These are phyloP conservation scores for Enteromius mattozi DNA, from an alignment of 2,797 vertebrate species.

Conservation along the genomic window DNA sequence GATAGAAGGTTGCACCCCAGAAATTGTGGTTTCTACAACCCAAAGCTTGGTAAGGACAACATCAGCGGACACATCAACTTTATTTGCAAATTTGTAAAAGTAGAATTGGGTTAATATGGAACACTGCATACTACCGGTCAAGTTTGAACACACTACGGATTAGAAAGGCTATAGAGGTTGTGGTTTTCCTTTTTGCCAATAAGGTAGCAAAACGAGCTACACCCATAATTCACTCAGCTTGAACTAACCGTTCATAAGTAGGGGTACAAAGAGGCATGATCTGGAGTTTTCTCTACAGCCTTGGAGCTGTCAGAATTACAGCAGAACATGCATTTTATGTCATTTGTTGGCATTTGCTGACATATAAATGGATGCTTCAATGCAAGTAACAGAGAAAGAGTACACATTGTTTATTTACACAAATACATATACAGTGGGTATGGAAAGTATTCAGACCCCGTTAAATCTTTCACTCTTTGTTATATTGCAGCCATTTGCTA, in stretches of 20 bases:
- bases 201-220: neutral
- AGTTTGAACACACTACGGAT: neutral
- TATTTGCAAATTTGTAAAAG: neutral
- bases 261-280: neutral
- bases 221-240: neutral
- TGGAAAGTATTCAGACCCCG: too few species aligned
- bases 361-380: neutral
- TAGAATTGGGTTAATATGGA: neutral
- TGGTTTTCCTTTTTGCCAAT: neutral
- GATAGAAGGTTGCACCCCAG: conserved; percentile 67
- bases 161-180: neutral
- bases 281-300: neutral
- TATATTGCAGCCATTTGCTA: too few species aligned
- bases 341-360: neutral
- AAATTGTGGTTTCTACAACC: conserved; percentile 92
- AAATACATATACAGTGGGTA: too few species aligned
- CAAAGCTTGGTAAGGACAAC: conserved; percentile 83
- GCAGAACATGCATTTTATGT: neutral
- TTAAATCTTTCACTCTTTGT: too few species aligned
- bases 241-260: neutral
- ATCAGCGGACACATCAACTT: neutral
- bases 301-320: neutral
- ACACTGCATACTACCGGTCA: neutral
- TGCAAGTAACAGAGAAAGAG: neutral
- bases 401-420: neutral